Evolutionary conservation across 1,140 invertebrate genomes (phyloP), one percentile per base, ranked within the genome.

Genomic region (Teleogryllus occipitalis): DNA sequence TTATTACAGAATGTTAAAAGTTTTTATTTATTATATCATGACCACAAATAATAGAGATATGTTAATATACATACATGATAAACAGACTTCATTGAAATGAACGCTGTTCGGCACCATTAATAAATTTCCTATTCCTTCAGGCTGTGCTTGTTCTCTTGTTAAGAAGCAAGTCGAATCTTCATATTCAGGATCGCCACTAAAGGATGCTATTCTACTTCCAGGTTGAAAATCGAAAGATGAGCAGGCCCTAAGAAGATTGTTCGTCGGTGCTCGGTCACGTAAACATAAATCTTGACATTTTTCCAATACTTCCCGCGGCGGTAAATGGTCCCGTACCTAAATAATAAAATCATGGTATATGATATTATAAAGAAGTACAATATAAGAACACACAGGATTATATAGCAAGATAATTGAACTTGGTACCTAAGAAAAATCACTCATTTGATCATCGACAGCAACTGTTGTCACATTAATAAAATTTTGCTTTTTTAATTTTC

Each of bases 141-240:
- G 95, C 75, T 91, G 90, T 82, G 93, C 89, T 84, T 95, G 93
- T 85, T 96, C 95, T 12, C 93, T 88, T 8, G 95, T 95, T 78
- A 97, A 85, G 84, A 95, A 95, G 84, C 96, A 97, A n/a, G 92
- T 93, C 12, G 94, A 96, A 84, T 96, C 94, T 84, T 96, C 95
- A 83, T 96, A 97, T 83, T 96, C 94, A 0, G 93, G 91, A 77
- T 91, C 92, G 1, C 92, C 93, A 78, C 92, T 94, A 83, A 92
- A 95, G 0, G 93, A 93, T 46, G 92, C 92, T 80, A 95, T 94
- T 27, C 94, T 88, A 83, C 91, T 93, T 74, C 95, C 95, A 0
- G 95, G 95, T 85, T 96, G 93, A 84, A 97, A 97, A 86, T 97
- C 95, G 80, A 97, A 96, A 39, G 94, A 96, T 54, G 92, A 92